Percentiles rank a stretch among this genome's conserved stretches.
Conservation (phyloP, 2,888 invertebrate species). For the Microctonus aethiopoides region DNA sequence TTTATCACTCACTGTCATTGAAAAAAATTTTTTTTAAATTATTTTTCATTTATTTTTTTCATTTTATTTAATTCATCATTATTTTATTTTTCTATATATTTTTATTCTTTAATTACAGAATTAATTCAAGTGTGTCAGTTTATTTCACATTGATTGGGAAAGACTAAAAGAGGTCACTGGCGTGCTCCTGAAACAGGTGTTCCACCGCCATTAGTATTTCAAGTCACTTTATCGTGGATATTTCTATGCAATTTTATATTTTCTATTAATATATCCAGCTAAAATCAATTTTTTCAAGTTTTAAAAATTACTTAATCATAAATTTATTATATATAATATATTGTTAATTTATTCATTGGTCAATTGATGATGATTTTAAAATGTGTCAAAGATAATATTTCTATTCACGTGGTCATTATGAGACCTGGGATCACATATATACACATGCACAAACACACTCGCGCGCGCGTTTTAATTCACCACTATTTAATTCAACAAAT, state of each 20-base stretch:
- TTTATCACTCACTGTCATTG: neutral
- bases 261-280: neutral
- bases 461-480: conserved; percentile 9
- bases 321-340: no score
- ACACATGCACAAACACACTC: no score
- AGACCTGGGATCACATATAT: neutral
- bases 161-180: conserved; percentile 34
- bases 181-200: conserved; percentile 33
- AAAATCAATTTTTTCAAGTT: no score
- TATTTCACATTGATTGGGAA: conserved; percentile 27
- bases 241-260: neutral
- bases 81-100: neutral
- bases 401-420: conserved; percentile 22
- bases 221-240: neutral
- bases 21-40: neutral
- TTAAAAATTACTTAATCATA: no score
- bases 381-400: conserved; percentile 15
- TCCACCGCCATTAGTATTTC: conserved; percentile 8
- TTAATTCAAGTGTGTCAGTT: neutral
- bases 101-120: neutral
- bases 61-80: neutral
- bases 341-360: no score
- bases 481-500: conserved; percentile 7
- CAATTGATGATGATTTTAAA: neutral
- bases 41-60: neutral